A percentile compares a stretch with the other conserved stretches of the same genome.
phyloP scores from a whole-genome alignment of 2,797 vertebrate species.

The Apodemus agrarius region DNA sequence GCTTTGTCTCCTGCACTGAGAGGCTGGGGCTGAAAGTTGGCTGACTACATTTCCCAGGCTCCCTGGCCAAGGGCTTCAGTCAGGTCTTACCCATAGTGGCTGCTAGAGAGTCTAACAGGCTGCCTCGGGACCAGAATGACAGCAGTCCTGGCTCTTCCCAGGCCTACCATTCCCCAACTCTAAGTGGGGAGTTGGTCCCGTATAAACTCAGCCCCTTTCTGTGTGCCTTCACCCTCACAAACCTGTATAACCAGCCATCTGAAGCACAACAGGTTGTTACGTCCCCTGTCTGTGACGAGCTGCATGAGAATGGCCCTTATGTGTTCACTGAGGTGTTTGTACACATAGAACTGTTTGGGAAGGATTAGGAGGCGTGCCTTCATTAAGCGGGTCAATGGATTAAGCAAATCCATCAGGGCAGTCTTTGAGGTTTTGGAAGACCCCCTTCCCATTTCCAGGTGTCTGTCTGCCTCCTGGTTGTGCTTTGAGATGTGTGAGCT shows the following conservation, averaged over 20 bases:
- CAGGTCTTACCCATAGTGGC: not conserved
- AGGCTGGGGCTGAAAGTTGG: fast-evolving
- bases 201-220: not conserved
- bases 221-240: not conserved
- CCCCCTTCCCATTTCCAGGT: not conserved
- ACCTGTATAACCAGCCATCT: not conserved
- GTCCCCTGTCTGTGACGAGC: not conserved
- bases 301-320: not conserved
- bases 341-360: not conserved
- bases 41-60: not conserved
- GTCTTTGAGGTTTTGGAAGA: not conserved
- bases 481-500: not conserved
- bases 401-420: not conserved
- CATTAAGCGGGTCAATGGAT: too few species aligned
- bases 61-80: not conserved
- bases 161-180: not conserved
- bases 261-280: not conserved
- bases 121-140: too few species aligned
- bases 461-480: not conserved
- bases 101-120: not conserved
- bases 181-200: not conserved
- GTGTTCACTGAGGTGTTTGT: not conserved
- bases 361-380: not conserved
- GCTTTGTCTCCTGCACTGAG: not conserved
- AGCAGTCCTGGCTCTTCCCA: not conserved